Percentiles rank a stretch among this genome's conserved stretches.
These are phyloP conservation scores for Potorous gilbertii DNA, from an alignment of 2,797 vertebrate species.

Conservation along the genomic window DNA sequence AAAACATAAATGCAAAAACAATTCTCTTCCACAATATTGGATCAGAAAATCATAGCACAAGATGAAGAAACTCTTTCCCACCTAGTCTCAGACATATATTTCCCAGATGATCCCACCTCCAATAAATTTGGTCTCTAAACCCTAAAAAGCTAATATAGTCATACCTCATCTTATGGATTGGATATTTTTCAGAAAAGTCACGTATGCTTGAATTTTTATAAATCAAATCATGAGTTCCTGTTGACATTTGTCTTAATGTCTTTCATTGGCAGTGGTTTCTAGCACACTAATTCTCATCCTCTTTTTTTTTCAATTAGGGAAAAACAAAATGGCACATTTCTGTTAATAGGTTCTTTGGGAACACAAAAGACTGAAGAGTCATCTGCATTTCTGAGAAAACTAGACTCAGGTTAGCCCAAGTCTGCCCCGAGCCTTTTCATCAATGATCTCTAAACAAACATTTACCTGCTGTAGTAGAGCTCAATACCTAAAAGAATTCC, in stretches of 20 bases:
- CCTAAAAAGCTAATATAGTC: background rate
- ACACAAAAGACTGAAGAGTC: background rate
- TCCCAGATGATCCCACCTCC: background rate
- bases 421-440: background rate
- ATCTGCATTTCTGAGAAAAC: background rate
- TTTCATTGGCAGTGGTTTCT: background rate
- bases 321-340: background rate
- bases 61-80: too few species aligned
- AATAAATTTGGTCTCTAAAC: background rate
- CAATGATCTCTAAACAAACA: slow-evolving; percentile 5
- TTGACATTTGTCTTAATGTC: background rate
- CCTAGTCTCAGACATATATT: background rate
- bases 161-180: background rate
- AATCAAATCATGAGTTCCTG: background rate
- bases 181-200: background rate
- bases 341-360: background rate
- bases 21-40: background rate
- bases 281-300: background rate
- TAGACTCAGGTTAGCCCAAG: background rate
- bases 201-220: too few species aligned
- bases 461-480: background rate
- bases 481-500: background rate
- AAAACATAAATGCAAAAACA: background rate
- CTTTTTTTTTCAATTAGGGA: background rate
- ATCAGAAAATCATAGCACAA: background rate